These are phyloP conservation scores for Petrolisthes manimaculis DNA, from an alignment of 2,888 invertebrate species.

Conservation along the genomic window DNA sequence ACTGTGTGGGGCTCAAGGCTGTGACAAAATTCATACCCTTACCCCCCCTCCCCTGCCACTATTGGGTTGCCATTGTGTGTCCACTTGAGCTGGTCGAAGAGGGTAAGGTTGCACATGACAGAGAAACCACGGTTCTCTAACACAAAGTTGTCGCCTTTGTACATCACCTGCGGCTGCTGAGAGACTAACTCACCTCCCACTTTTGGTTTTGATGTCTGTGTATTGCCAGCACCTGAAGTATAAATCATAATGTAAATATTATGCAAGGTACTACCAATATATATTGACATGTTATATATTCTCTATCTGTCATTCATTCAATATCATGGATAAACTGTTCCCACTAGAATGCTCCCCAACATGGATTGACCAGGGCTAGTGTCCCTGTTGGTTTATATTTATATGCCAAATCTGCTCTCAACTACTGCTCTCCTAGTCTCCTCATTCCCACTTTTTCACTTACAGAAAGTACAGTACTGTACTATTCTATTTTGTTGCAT, in stretches of 20 bases:
- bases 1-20: conserved; percentile 46
- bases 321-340: too few relatives aligned
- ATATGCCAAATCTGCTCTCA: too few relatives aligned
- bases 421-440: too few relatives aligned
- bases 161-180: conserved; percentile 45
- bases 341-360: too few relatives aligned
- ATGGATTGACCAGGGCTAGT: too few relatives aligned
- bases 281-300: too few relatives aligned
- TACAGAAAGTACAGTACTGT: too few relatives aligned
- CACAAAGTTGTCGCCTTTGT: conserved; percentile 52
- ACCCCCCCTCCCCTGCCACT: conserved; percentile 56
- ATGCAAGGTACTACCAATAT: too few relatives aligned
- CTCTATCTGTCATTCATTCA: too few relatives aligned
- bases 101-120: conserved; percentile 54
- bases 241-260: not conserved
- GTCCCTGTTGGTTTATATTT: too few relatives aligned
- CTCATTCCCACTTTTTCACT: too few relatives aligned
- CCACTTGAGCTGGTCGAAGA: conserved; percentile 61
- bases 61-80: conserved; percentile 59
- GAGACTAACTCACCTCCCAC: conserved; percentile 47
- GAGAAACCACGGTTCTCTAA: conserved; percentile 36
- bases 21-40: conserved; percentile 35
- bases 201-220: conserved; percentile 32
- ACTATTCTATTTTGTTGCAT: too few relatives aligned
- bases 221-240: conserved; percentile 44